A percentile compares a stretch with the other conserved stretches of the same genome.
These are phyloP conservation scores for Bufo gargarizans DNA, from an alignment of 2,113 vertebrate genomes.

Conservation along the genomic window DNA sequence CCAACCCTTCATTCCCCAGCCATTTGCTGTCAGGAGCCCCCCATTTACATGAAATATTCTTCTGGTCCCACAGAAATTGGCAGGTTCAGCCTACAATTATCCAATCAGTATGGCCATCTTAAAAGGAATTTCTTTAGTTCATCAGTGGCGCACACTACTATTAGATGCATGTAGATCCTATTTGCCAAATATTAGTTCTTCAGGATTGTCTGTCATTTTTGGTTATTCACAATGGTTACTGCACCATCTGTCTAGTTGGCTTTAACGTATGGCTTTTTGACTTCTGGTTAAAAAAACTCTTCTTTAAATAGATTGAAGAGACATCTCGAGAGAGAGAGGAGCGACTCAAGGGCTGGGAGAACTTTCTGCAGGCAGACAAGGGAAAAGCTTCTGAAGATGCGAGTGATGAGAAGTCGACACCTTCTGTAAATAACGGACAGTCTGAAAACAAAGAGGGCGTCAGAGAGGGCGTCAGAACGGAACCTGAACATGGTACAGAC, in stretches of 20 bases:
- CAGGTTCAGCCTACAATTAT: too few species aligned
- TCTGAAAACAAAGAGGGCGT: conserved; percentile 57
- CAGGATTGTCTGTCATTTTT: not conserved
- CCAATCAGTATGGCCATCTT: too few species aligned
- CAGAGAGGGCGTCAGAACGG: conserved; percentile 58
- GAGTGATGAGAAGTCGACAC: conserved; percentile 9
- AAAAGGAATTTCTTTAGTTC: too few species aligned
- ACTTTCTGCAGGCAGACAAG: conserved; percentile 75
- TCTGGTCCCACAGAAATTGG: too few species aligned
- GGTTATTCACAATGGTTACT: not conserved
- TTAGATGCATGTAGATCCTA: too few species aligned
- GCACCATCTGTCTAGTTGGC: not conserved
- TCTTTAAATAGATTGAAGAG: conserved; percentile 86
- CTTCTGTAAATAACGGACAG: conserved; percentile 49
- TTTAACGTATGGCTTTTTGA: too few species aligned
- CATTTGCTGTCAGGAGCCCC: too few species aligned
- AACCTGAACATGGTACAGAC: conserved; percentile 40
- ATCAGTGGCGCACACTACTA: too few species aligned
- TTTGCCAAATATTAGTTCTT: too few species aligned
- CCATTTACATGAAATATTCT: too few species aligned
- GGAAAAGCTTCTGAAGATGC: conserved; percentile 50
- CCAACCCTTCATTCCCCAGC: too few species aligned
- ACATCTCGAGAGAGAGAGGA: conserved; percentile 92
- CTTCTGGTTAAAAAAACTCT: not conserved
- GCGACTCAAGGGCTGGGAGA: conserved; percentile 88